A percentile compares a stretch with the other conserved stretches of the same genome.
phyloP scores from a whole-genome alignment of 2,888 invertebrate genomes.

The Platerodrilus igneus region DNA sequence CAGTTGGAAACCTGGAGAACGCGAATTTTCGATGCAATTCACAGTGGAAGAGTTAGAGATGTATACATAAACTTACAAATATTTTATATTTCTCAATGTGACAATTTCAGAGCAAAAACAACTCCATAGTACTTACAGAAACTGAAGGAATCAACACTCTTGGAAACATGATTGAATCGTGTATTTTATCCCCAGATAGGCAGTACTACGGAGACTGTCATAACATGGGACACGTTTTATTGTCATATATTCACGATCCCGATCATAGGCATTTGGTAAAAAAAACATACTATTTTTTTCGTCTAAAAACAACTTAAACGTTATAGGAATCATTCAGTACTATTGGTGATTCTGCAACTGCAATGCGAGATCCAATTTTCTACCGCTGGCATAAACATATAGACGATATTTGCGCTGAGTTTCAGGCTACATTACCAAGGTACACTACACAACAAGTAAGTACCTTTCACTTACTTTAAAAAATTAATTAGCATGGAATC shows the following conservation, averaged over 20 bases:
- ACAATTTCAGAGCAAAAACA: conserved; percentile 54
- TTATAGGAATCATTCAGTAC: conserved; percentile 71
- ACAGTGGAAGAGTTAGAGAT: conserved; percentile 56
- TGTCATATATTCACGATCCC: conserved; percentile 76
- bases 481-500: conserved; percentile 3
- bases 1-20: conserved; percentile 73
- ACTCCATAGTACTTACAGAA: conserved; percentile 57
- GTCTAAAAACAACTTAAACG: no score
- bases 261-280: conserved; percentile 67
- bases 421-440: conserved; percentile 65
- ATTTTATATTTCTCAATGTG: not conserved
- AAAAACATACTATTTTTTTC: not conserved
- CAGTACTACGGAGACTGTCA: conserved; percentile 74
- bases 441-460: conserved; percentile 59
- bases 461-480: not conserved
- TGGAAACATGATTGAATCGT: conserved; percentile 75
- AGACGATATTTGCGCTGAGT: conserved; percentile 71
- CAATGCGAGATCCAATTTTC: conserved; percentile 83
- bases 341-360: conserved; percentile 79
- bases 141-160: conserved; percentile 69
- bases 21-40: conserved; percentile 66
- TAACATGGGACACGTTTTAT: conserved; percentile 75
- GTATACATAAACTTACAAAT: conserved; percentile 43
- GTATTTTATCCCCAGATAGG: conserved; percentile 64
- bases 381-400: conserved; percentile 81